Evolutionary conservation across 2,888 invertebrate genomes (phyloP).

Genomic region (Tachystola acroxantha): DNA sequence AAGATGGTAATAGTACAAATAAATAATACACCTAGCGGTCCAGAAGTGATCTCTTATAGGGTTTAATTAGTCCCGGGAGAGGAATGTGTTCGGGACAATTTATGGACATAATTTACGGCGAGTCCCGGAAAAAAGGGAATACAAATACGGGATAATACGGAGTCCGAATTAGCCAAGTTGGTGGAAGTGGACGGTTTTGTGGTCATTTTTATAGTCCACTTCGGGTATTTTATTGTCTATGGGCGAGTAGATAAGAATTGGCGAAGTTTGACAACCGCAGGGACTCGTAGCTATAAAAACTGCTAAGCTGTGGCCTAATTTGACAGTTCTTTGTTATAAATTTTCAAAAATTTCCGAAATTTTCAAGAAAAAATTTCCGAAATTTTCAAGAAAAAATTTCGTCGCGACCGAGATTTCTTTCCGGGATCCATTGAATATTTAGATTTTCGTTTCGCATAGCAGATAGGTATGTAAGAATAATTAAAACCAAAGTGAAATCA

Average conservation of each 20-base stretch:
- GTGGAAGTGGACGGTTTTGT: background rate
- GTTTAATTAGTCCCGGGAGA: constrained; percentile 64
- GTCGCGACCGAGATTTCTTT: no score
- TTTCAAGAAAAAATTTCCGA: no score
- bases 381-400: no score
- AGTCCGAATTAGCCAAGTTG: constrained; percentile 8
- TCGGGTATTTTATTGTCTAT: background rate
- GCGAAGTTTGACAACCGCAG: constrained; percentile 1
- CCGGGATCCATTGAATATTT: no score
- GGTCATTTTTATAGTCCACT: constrained; percentile 1
- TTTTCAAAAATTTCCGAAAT: no score
- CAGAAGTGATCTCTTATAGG: constrained; percentile 40
- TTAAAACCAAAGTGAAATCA: no score
- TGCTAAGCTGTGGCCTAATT: no score
- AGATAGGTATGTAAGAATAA: no score
- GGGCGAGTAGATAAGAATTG: background rate
- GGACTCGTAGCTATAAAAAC: no score
- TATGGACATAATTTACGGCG: constrained; percentile 68
- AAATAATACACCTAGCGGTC: constrained; percentile 31
- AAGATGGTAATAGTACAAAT: constrained; percentile 21
- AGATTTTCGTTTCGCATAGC: no score
- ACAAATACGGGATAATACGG: constrained; percentile 20
- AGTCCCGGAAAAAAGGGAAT: constrained; percentile 59
- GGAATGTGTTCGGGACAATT: constrained; percentile 58
- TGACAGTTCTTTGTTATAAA: no score